Evolutionary conservation across 92 coral and sea anemone species (phyloP).

Genomic region (Metridium senile): DNA sequence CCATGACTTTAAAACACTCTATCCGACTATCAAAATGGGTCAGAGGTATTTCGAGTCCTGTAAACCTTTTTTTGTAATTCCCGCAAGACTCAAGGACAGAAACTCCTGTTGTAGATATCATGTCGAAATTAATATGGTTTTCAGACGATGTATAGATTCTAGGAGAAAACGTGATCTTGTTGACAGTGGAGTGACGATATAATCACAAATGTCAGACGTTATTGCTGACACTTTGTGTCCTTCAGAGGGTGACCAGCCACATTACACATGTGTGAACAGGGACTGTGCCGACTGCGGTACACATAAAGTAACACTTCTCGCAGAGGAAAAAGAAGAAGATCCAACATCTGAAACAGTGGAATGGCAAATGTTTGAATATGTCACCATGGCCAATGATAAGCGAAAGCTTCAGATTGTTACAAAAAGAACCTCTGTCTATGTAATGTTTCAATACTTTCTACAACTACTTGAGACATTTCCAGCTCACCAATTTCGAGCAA

Average conservation of each 20-base stretch:
- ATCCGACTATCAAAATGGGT: slow-evolving; percentile 42
- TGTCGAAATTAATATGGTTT: neutral
- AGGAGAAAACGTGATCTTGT: neutral
- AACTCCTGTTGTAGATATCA: neutral
- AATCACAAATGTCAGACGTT: no score
- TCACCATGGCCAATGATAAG: neutral
- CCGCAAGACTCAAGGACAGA: slow-evolving; percentile 10
- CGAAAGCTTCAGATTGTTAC: slow-evolving; percentile 27
- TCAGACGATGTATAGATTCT: neutral
- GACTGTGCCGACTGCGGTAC: neutral
- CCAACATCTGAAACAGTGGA: neutral
- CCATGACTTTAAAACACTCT: slow-evolving; percentile 34
- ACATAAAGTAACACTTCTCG: neutral
- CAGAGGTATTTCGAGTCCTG: slow-evolving; percentile 45
- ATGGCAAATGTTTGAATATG: slow-evolving; percentile 38
- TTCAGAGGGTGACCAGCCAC: no score
- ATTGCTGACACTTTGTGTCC: no score
- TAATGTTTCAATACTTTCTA: slow-evolving; percentile 45
- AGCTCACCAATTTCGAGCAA: slow-evolving; percentile 53
- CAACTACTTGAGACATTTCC: slow-evolving; percentile 37
- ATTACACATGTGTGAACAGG: no score
- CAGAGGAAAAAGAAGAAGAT: neutral
- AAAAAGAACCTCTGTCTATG: slow-evolving; percentile 47
- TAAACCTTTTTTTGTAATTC: slow-evolving; percentile 55
- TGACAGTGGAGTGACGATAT: neutral